Evolutionary conservation across 1,140 invertebrate genomes (phyloP).

Genomic region (Ips typographus): DNA sequence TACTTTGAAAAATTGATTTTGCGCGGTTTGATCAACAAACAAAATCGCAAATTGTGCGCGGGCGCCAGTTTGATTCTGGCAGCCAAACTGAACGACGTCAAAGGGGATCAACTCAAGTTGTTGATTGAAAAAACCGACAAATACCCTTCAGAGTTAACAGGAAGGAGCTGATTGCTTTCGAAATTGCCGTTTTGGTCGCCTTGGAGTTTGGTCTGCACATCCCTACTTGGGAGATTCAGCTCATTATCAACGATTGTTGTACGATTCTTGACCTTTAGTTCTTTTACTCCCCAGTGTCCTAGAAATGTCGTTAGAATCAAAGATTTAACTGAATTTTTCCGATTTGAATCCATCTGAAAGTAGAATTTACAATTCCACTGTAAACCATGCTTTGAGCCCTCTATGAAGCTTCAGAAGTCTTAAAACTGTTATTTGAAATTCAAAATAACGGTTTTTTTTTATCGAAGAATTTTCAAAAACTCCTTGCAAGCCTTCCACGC

Average conservation of each 20-base stretch:
- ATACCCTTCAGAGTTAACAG: conserved; percentile 85
- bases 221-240: conserved; percentile 87
- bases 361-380: too few relatives aligned
- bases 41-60: conserved; percentile 92
- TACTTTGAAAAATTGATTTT: conserved; percentile 97
- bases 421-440: too few relatives aligned
- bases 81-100: conserved; percentile 96
- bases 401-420: too few relatives aligned
- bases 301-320: too few relatives aligned
- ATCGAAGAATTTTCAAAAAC: too few relatives aligned
- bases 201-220: conserved; percentile 93
- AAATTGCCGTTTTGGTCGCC: conserved; percentile 93
- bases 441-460: too few relatives aligned
- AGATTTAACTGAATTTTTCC: too few relatives aligned
- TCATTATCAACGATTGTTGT: conserved; percentile 90
- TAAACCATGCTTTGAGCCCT: too few relatives aligned
- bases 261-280: conserved; percentile 70
- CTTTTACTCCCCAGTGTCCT: too few relatives aligned
- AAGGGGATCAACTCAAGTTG: conserved; percentile 81
- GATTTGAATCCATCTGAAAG: too few relatives aligned
- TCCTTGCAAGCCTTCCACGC: too few relatives aligned
- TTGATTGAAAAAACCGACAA: conserved; percentile 92
- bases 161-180: conserved; percentile 86
- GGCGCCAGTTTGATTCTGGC: conserved; percentile 91
- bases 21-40: conserved; percentile 90